phyloP scores from a whole-genome alignment of 2,113 vertebrate species.

The Peromyscus polionotus region DNA sequence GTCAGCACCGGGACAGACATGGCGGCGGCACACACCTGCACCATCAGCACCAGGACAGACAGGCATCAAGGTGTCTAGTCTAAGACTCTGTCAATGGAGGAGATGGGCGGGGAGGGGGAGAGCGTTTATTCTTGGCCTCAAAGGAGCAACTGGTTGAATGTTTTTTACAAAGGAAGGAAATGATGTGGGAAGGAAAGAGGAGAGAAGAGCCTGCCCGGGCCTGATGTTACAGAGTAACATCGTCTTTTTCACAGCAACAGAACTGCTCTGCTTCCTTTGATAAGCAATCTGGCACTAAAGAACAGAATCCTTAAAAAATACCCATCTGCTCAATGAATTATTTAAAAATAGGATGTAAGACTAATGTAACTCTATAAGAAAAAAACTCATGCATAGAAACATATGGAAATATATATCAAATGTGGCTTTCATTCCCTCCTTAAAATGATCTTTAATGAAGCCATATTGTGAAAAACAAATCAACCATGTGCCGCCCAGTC shows the following conservation, averaged over 20 bases:
- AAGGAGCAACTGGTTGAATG: neutral
- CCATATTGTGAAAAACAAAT: slow-evolving; percentile 28
- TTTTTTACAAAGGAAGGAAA: neutral
- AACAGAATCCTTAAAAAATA: slow-evolving; percentile 57
- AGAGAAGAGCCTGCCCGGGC: neutral
- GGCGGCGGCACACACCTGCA: neutral
- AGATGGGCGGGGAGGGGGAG: neutral
- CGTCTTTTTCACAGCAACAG: neutral
- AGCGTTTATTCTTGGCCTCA: neutral
- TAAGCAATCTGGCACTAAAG: slow-evolving; percentile 36
- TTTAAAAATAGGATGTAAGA: slow-evolving; percentile 56
- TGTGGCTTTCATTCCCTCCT: neutral
- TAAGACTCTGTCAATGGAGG: neutral
- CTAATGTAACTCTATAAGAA: slow-evolving; percentile 16
- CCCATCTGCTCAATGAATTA: slow-evolving; percentile 54
- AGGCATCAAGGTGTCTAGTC: too few species aligned
- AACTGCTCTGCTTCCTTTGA: neutral
- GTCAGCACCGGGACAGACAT: neutral
- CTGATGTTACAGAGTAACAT: slow-evolving; percentile 29
- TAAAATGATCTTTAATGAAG: slow-evolving; percentile 36
- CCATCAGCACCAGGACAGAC: neutral
- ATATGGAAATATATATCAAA: neutral
- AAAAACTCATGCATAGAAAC: slow-evolving; percentile 17
- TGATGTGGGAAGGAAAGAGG: neutral
- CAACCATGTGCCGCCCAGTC: neutral